Base-by-base conservation (phyloP, 2,888 invertebrate genomes). In the Caenorhabditis drosophilae region DNA sequence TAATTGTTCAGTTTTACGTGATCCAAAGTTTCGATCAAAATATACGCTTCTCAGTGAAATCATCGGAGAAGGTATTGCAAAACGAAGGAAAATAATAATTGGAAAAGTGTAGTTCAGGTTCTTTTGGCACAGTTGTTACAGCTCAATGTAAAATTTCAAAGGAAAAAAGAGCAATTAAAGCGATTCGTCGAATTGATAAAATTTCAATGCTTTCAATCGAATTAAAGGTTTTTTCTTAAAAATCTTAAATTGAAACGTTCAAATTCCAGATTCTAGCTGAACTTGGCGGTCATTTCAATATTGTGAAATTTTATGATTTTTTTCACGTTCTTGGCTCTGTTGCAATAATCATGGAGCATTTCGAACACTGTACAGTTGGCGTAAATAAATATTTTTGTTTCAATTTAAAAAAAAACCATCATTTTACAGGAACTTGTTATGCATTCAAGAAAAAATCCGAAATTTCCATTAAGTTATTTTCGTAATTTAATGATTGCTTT, bases 251-350 rank as follows among this genome's bases (percentile, higher is more conserved):
- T 18, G 7, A 12, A 31, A 42, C 7, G 4, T 4, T 9, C 3
- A 23, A n/a, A n/a, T 51, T 51, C 27, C 42, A 51, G 51, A 4
- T 66, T 16, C 27, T 66, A 18, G 38, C 53, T 18, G 53, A 66
- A 34, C 53, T 66, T 16, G 66, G 66, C 22, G 66, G 66, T 26
- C 53, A 60, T 22, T 59, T 56, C 35, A 66, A 66, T 26, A 60
- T 66, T 18, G 55, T 66, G 7, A 59, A 60, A 35, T 49, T 66
- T 15, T 52, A 42, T 35, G 60, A 60, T 12, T 66, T 66, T 27
- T 66, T 20, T 26, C 48, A 60, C 40, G 18, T 41, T 20, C 38
- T 45, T 6, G 56, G 56, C 35, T 66, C 66, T 0, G 51, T 66
- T 1, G 52, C 53, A 2, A 25, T 66, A 1, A 56, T 66, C 11